These are phyloP conservation scores for Probosciger aterrimus DNA, from an alignment of 2,113 vertebrate genomes.

Conservation along the genomic window DNA sequence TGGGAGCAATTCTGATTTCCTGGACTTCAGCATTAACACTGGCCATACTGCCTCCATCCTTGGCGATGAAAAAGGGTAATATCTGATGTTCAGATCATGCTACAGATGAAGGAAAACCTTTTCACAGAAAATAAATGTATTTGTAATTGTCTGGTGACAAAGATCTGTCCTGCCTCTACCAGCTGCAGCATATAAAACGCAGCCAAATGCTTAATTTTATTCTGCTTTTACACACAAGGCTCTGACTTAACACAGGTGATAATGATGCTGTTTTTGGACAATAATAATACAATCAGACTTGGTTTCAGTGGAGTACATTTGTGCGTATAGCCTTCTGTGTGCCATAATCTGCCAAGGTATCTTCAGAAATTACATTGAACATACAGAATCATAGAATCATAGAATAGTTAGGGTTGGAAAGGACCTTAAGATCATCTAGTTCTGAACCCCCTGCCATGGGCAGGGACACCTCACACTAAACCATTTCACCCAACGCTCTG, in stretches of 20 bases:
- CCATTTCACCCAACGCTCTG: not conserved
- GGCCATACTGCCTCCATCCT: not conserved
- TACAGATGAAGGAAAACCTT: not conserved
- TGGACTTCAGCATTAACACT: not conserved
- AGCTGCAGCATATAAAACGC: not conserved
- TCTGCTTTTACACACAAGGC: not conserved
- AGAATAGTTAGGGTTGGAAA: not conserved
- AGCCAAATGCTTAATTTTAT: not conserved
- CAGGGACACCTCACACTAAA: not conserved
- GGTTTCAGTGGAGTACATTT: not conserved
- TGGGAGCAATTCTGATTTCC: not conserved
- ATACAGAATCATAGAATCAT: not conserved
- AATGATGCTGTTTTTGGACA: not conserved
- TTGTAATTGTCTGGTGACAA: not conserved
- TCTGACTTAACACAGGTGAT: not conserved
- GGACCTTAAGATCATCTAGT: not conserved
- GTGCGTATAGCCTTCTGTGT: not conserved
- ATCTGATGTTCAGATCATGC: not conserved
- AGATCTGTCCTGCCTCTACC: not conserved
- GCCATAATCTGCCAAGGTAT: not conserved
- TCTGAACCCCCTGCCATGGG: not conserved
- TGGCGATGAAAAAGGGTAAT: not conserved
- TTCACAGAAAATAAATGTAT: not conserved
- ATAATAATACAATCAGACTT: not conserved
- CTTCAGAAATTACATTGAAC: not conserved